Base-by-base conservation (phyloP, 2,888 invertebrate genomes). In the Cacoxenus indagator region DNA sequence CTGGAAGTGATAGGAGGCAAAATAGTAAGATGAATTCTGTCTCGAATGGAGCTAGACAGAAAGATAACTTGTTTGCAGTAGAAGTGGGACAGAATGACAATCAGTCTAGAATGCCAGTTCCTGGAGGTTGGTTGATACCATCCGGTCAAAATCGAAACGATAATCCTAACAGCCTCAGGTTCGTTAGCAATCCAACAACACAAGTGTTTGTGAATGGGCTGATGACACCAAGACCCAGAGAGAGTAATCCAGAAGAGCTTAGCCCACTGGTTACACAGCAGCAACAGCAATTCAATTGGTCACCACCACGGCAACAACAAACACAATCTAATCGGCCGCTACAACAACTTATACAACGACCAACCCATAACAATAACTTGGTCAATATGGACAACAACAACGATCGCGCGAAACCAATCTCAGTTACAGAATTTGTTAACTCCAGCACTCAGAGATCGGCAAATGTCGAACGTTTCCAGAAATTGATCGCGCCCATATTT, bases 301-400 rank as follows among this genome's bases (percentile, higher is more conserved):
- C n/a, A n/a, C n/a, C n/a, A n/a, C n/a, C n/a, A n/a, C 5, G 51
- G 37, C 67, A n/a, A 65, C 67, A 3, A 64, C 70, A 57, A 65
- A 51, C 26, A 37, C 70, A 55, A 70, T 73, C 0, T 74, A 72
- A 1, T 69, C 72, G n/a, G 65, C 67, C 0, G 19, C 72, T 45
- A 66, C 64, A 27, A 14, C 43, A 11, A 75, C 75, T 3, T 76
- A 74, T 5, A 26, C 68, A 9, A 73, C 48, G 48, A 54, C 29
- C 19, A 51, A 19, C 17, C 5, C 66, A n/a, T 9, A 66, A 26
- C 19, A 29, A 48, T 37, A 11, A 68, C 11, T 51, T 51, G 19
- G 22, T 11, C 22, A 51, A 22, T 6, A 51, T 22, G 29, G 8
- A 19, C 22, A 61, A 61, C 29, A 61, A 37, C 31, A 51, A 24